Evolutionary conservation across 2,113 vertebrate species (phyloP).

Genomic region (Atractosteus spatula): DNA sequence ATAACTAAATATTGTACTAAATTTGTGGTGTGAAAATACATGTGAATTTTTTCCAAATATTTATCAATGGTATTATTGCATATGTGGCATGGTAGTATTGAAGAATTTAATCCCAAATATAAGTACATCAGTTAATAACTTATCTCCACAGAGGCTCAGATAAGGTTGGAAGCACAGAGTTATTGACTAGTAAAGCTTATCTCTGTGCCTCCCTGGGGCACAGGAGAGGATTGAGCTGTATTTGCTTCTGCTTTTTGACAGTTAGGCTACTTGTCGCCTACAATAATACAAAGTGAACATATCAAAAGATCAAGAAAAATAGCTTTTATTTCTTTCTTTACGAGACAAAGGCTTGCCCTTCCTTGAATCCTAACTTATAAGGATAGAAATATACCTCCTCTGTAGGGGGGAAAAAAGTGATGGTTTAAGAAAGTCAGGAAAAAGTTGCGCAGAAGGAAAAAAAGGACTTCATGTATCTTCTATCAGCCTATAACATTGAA

Average conservation of each 20-base stretch:
- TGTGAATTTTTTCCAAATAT: no score
- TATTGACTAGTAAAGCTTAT: constrained; percentile 22
- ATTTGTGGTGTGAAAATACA: no score
- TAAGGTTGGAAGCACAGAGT: constrained; percentile 1
- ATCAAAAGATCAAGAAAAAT: no score
- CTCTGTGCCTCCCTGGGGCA: constrained; percentile 9
- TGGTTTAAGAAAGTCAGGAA: no score
- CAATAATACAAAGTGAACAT: background rate
- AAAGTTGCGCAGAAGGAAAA: no score
- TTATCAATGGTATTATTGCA: no score
- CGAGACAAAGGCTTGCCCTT: background rate
- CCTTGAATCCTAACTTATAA: background rate
- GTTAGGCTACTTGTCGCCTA: background rate
- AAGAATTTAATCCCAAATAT: background rate
- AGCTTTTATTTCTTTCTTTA: no score
- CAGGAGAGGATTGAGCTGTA: background rate
- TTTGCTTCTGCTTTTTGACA: constrained; percentile 18
- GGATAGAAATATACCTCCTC: background rate
- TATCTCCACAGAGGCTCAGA: constrained; percentile 1
- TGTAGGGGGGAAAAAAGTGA: background rate
- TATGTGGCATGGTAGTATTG: no score
- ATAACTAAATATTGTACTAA: no score
- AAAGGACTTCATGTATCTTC: no score
- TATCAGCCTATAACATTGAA: no score
- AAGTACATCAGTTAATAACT: constrained; percentile 4